These are phyloP conservation scores for Aurelia coerulea DNA, from an alignment of 30 jellyfish, hydroid and myxozoan genomes.

Conservation along the genomic window DNA sequence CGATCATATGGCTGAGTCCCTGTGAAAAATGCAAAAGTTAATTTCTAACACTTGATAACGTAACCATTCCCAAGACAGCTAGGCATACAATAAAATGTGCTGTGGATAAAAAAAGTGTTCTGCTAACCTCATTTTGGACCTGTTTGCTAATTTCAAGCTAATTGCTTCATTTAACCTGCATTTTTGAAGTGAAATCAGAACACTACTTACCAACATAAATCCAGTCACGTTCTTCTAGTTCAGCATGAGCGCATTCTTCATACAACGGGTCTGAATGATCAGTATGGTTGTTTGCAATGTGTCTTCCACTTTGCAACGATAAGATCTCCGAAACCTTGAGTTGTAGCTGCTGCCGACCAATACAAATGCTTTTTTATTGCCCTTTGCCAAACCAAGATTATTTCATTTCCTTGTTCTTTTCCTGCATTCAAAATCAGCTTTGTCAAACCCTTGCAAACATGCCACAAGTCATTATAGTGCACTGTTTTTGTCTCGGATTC, in stretches of 20 bases:
- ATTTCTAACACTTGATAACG: not conserved
- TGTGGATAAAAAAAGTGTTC: too few species aligned
- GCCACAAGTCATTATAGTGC: too few species aligned
- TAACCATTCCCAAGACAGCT: too few species aligned
- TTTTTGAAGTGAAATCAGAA: too few species aligned
- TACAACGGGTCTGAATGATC: not conserved
- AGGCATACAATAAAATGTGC: too few species aligned
- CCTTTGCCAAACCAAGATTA: not conserved
- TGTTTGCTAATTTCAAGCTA: too few species aligned
- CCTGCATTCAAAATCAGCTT: not conserved
- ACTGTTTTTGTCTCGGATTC: too few species aligned
- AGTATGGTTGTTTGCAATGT: not conserved
- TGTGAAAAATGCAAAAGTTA: not conserved
- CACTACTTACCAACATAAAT: not conserved
- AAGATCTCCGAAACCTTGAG: conserved; percentile 8
- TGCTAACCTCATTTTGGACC: too few species aligned
- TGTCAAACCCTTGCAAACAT: too few species aligned
- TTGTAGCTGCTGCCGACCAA: conserved; percentile 19
- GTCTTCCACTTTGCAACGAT: conserved; percentile 21
- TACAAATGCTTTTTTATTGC: conserved; percentile 4
- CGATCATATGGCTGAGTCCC: conserved; percentile 23
- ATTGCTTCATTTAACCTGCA: too few species aligned
- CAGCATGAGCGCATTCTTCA: conserved; percentile 9
- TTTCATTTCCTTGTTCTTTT: not conserved
- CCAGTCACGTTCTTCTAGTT: conserved; percentile 29